Evolutionary conservation across 2,113 vertebrate genomes (phyloP), one percentile per base, ranked within the genome.

Genomic region (Malurus alboscapulatus): DNA sequence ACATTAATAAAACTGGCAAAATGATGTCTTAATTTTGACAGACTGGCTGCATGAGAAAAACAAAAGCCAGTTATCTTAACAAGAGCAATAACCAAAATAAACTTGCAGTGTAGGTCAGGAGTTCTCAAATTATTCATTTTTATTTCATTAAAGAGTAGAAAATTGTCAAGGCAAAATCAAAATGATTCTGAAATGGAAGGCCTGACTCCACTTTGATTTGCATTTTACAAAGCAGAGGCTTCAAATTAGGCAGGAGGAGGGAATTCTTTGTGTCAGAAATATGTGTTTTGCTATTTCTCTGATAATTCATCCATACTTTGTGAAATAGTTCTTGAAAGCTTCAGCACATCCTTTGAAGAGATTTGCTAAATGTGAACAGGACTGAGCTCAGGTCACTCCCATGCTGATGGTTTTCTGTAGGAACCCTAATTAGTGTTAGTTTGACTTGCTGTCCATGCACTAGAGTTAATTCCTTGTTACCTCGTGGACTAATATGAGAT

Each of bases 191-290:
- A 80, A 94, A 79, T 55, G 48, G 73, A 91, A 91, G 45, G 54
- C 30, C 67, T 87, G 71, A 45, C 45, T 95, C 71, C 22, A 59
- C 93, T 94, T 82, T 85, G 82, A 88, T 92, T 96, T 92, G 68
- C 72, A 47, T 86, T 93, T 95, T 92, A 86, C 68, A 66, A 94
- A 88, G 86, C 72, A 80, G 67, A 80, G 27, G 17, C 67, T 90
- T 72, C 45, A 68, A 83, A 65, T 57, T 72, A 82, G 86, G 83
- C 61, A 86, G 80, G 48, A 78, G 82, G 78, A 92, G 47, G 79
- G 79, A 79, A 79, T 48, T 73, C 45, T 82, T 51, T 57, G 34
- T 75, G 78, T 82, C 66, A 78, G 66, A 75, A 82, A 76, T 73
- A 17, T 0, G 1, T 21, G 24, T n/a, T 94, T 82, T 72, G 71